Evolutionary conservation across 2,113 vertebrate species (phyloP), one percentile per base, ranked within the genome.

Genomic region (Numida meleagris): DNA sequence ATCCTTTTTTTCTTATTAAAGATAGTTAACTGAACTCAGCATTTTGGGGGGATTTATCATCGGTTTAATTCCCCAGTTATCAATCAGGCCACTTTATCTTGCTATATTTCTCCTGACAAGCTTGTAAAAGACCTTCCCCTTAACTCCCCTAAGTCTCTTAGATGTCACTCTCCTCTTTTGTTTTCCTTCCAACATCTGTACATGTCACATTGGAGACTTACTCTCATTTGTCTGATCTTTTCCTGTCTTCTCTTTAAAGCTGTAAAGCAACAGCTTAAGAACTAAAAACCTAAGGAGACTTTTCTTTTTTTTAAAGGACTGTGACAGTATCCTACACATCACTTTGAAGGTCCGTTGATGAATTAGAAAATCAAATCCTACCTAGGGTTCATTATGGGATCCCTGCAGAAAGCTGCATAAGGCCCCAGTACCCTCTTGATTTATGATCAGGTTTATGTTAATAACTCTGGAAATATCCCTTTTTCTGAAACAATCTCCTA

Each of bases 1-100:
- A 45, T 57, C 27, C n/a, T 70, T 63, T 51, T 63, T 12, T 66
- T 72, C 4, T 65, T 59, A 59, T 74, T 82, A 65, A 68, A 86
- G 20, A 42, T 8, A 57, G 6, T 36, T 66, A 84, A 36, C 21
- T 53, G 27, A 72, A 78, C 18, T 40, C 15, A 31, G 12, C 6
- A 1, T 31, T 59, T 55, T 29, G 27, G 50, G 27, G 27, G 14
- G 51, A 9, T 57, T 61, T 81, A 61, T 81, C 15, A 72, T 33
- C 24, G 75, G 3, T 68, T 72, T 89, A 70, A 55, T 87, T 89
- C 33, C 24, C 25, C 38, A 72, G 87, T 93, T 85, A 76, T 88
- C 57, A 74, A 78, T 82, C 48, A 70, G 21, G 2, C 11, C 13
- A 43, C 29, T 23, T 4, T 61, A 51, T 68, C 33, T 68, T 75